These are phyloP conservation scores for Diabrotica undecimpunctata DNA, from an alignment of 1,140 invertebrate species.

Conservation along the genomic window DNA sequence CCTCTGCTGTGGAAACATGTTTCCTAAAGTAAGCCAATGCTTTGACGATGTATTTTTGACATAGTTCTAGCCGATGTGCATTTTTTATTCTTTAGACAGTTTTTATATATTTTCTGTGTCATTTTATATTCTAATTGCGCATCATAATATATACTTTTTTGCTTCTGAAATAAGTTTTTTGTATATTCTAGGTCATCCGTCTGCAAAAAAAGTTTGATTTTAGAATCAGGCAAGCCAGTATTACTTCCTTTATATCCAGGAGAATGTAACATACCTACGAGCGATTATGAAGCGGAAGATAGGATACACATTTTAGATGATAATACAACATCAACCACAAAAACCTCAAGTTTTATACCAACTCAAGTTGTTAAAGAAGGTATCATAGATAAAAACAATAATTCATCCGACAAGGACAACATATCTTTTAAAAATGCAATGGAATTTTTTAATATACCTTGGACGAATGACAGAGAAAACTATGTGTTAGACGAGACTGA, in stretches of 20 bases:
- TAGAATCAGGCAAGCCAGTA: slow-evolving; percentile 71
- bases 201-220: slow-evolving; percentile 68
- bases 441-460: slow-evolving; percentile 49
- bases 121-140: too few species aligned
- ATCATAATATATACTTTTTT: too few species aligned
- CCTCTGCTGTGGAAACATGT: too few species aligned
- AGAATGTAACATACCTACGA: slow-evolving; percentile 62
- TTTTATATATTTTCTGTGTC: too few species aligned
- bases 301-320: slow-evolving; percentile 27
- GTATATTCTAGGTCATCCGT: slow-evolving; percentile 70
- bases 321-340: slow-evolving; percentile 11
- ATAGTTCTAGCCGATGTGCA: too few species aligned
- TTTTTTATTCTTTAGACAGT: too few species aligned
- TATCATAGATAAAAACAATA: slow-evolving; percentile 34
- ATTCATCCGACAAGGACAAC: slow-evolving; percentile 8
- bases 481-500: slow-evolving; percentile 52
- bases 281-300: slow-evolving; percentile 29
- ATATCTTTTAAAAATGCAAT: slow-evolving; percentile 48
- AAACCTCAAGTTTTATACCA: slow-evolving; percentile 33
- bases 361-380: slow-evolving; percentile 46
- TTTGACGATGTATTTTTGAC: too few species aligned
- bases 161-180: too few species aligned
- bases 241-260: slow-evolving; percentile 70
- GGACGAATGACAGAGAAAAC: slow-evolving; percentile 51
- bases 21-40: too few species aligned